Conservation (phyloP, 2,797 vertebrate species). For the Otolemur crassicaudatus region DNA sequence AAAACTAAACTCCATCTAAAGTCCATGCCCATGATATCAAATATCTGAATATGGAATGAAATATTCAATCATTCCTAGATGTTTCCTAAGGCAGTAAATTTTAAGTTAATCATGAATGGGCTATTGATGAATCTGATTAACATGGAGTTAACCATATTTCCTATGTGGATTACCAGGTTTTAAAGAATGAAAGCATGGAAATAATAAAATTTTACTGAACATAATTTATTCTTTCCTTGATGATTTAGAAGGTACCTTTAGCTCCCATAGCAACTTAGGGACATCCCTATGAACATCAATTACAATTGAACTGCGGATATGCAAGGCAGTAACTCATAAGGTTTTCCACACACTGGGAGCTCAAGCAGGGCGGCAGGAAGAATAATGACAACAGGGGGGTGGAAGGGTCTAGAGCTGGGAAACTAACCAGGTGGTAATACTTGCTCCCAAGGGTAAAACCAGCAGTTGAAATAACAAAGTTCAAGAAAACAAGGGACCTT, state of each 20-base stretch:
- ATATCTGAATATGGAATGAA: constrained; percentile 25
- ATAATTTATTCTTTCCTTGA: constrained; percentile 75
- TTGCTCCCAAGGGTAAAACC: constrained; percentile 51
- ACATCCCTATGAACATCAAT: constrained; percentile 70
- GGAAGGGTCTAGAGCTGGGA: not conserved
- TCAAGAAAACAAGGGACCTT: not conserved
- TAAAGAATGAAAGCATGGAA: constrained; percentile 63
- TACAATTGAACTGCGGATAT: constrained; percentile 62
- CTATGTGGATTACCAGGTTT: constrained; percentile 43
- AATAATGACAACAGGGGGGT: constrained; percentile 37
- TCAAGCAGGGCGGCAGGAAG: constrained; percentile 48
- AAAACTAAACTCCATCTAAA: not conserved
- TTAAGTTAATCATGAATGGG: constrained; percentile 27
- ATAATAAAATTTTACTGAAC: constrained; percentile 73
- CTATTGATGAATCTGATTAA: constrained; percentile 62
- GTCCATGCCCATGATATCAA: not conserved
- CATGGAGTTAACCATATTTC: constrained; percentile 59
- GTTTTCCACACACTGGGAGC: constrained; percentile 51
- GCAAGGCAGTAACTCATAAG: constrained; percentile 62
- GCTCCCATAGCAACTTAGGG: constrained; percentile 71
- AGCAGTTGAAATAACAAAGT: constrained; percentile 66
- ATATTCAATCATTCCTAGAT: constrained; percentile 18
- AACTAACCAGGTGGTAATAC: constrained; percentile 37
- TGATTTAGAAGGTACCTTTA: constrained; percentile 78
- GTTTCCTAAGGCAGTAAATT: constrained; percentile 50